These are phyloP conservation scores for Ectropis grisescens DNA, from an alignment of 1,140 invertebrate genomes.

Conservation along the genomic window DNA sequence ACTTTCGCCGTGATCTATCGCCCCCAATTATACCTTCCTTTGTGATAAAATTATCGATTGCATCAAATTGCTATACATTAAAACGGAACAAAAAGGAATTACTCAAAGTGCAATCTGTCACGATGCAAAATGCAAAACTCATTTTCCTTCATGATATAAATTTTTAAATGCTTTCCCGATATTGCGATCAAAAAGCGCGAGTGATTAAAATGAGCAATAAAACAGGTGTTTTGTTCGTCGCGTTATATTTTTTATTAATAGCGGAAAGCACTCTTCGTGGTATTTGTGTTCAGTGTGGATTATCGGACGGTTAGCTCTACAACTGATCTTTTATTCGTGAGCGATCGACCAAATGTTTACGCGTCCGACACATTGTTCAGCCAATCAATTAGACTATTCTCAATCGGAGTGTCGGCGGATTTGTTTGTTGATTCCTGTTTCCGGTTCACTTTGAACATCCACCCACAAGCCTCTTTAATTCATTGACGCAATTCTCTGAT, in stretches of 20 bases:
- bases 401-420: slow-evolving; percentile 18
- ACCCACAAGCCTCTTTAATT: no score
- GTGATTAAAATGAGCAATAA: slow-evolving; percentile 23
- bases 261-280: slow-evolving; percentile 29
- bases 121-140: slow-evolving; percentile 13
- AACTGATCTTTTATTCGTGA: slow-evolving; percentile 39
- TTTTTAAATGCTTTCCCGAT: slow-evolving; percentile 21
- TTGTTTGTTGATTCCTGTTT: slow-evolving; percentile 1
- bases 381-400: slow-evolving; percentile 20
- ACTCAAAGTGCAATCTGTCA: slow-evolving; percentile 23
- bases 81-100: slow-evolving; percentile 11
- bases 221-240: slow-evolving; percentile 12
- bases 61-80: no score
- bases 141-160: slow-evolving; percentile 21
- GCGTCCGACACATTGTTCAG: slow-evolving; percentile 18
- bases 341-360: slow-evolving; percentile 31
- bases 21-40: no score
- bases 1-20: no score
- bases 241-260: slow-evolving; percentile 26
- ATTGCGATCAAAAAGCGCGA: slow-evolving; percentile 14
- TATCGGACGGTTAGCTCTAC: slow-evolving; percentile 16
- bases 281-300: slow-evolving; percentile 21
- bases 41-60: no score
- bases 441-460: neutral
- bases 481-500: no score